Conservation (phyloP, 2,797 vertebrate species). For the Tiaroga cobitis region DNA sequence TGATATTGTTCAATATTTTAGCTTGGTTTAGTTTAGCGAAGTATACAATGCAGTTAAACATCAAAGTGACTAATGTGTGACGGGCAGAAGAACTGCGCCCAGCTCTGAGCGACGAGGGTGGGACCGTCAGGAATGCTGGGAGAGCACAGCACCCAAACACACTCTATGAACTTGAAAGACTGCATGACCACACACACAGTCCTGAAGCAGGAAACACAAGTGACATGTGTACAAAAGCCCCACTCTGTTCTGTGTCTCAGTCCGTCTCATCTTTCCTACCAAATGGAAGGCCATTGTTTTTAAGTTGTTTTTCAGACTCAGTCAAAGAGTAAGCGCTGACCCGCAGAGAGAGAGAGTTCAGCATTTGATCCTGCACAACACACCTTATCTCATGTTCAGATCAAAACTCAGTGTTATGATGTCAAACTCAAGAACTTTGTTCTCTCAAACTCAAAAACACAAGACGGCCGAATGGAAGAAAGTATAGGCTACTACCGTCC, state of each 20-base stretch:
- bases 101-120: slow-evolving; percentile 12
- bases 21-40: background rate
- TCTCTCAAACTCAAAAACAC: slow-evolving; percentile 13
- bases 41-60: slow-evolving; percentile 28
- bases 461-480: background rate
- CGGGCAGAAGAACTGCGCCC: slow-evolving; percentile 14
- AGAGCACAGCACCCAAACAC: slow-evolving; percentile 23
- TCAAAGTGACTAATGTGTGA: slow-evolving; percentile 12
- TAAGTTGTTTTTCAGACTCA: slow-evolving; percentile 36
- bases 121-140: slow-evolving; percentile 23
- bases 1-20: slow-evolving; percentile 13
- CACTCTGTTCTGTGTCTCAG: slow-evolving; percentile 38
- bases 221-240: slow-evolving; percentile 49
- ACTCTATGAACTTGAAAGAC: slow-evolving; percentile 36
- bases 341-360: slow-evolving; percentile 22
- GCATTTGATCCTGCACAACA: slow-evolving; percentile 20
- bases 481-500: background rate
- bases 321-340: slow-evolving; percentile 28
- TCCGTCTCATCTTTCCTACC: slow-evolving; percentile 37
- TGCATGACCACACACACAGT: slow-evolving; percentile 46
- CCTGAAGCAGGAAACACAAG: slow-evolving; percentile 44
- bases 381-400: slow-evolving; percentile 34
- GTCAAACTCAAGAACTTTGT: slow-evolving; percentile 39
- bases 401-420: slow-evolving; percentile 19
- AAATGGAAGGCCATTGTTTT: slow-evolving; percentile 47